phyloP scores from a whole-genome alignment of 2,113 vertebrate genomes.

The Ibidorhyncha struthersii region DNA sequence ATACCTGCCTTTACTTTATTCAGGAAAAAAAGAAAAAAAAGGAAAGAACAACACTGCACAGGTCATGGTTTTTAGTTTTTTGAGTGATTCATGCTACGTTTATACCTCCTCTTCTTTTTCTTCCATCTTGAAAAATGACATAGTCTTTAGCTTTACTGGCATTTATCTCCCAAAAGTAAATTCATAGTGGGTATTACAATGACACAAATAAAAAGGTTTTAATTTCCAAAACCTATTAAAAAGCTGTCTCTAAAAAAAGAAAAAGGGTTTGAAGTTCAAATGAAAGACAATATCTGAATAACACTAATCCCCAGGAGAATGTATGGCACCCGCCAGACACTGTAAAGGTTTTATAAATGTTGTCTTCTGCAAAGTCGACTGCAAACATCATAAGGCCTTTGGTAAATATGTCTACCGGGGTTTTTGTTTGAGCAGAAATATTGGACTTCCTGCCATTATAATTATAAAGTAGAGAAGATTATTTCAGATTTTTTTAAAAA shows the following conservation, averaged over 20 bases:
- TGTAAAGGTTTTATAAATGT: conserved; percentile 79
- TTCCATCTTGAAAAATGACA: not conserved
- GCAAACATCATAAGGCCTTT: conserved; percentile 76
- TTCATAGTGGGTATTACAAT: conserved; percentile 15
- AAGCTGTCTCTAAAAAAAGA: not conserved
- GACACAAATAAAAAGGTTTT: conserved; percentile 61
- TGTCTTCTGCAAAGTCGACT: conserved; percentile 67
- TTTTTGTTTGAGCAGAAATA: conserved; percentile 81
- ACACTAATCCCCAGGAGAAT: conserved; percentile 57
- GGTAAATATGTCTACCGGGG: conserved; percentile 73
- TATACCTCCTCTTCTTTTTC: not conserved
- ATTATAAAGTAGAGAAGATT: conserved; percentile 70
- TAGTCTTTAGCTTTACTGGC: not conserved
- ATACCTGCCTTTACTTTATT: not conserved
- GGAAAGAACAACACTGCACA: not conserved
- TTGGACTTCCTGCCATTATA: conserved; percentile 72
- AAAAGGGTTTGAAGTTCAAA: conserved; percentile 74
- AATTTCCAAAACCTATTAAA: conserved; percentile 69
- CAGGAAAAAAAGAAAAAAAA: not conserved
- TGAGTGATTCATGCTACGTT: not conserved
- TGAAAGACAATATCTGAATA: conserved; percentile 74
- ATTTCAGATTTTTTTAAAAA: conserved; percentile 36
- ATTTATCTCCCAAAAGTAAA: conserved; percentile 56
- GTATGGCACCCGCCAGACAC: conserved; percentile 48
- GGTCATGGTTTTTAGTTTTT: not conserved